Evolutionary conservation across 1,140 invertebrate species (phyloP).

Genomic region (Scaptomyza pallida): DNA sequence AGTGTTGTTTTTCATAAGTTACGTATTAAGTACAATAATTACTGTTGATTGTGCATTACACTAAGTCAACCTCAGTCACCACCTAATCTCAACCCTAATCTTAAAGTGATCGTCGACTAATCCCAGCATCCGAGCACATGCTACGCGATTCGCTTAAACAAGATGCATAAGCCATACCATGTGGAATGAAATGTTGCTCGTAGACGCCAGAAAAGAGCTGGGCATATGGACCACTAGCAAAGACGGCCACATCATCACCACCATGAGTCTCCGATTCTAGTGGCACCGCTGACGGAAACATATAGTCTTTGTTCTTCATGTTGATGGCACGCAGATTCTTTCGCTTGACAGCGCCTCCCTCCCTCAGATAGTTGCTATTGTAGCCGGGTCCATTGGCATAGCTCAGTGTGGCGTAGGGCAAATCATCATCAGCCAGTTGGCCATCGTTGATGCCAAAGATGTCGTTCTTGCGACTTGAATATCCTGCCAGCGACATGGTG

Average conservation of each 20-base stretch:
- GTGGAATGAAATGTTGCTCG: conserved; percentile 89
- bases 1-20: conserved; percentile 25
- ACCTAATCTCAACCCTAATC: neutral
- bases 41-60: conserved; percentile 18
- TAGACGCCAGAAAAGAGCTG: conserved; percentile 89
- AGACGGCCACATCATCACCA: conserved; percentile 87
- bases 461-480: conserved; percentile 88
- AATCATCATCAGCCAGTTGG: conserved; percentile 71
- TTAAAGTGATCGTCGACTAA: conserved; percentile 43
- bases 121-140: conserved; percentile 60
- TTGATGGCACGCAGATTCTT: conserved; percentile 70
- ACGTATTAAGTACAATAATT: conserved; percentile 58
- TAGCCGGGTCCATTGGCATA: conserved; percentile 89
- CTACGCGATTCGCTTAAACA: conserved; percentile 85
- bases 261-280: conserved; percentile 84
- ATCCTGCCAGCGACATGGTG: conserved; percentile 88
- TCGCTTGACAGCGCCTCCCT: conserved; percentile 42
- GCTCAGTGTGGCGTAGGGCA: conserved; percentile 87
- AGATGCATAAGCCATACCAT: conserved; percentile 88
- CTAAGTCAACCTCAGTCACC: neutral
- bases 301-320: conserved; percentile 83
- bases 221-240: conserved; percentile 86
- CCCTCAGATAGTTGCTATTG: conserved; percentile 66
- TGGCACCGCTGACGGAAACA: conserved; percentile 85
- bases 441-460: conserved; percentile 86